Base-by-base conservation (phyloP, 2,113 vertebrate genomes). In the Heloderma charlesbogerti region DNA sequence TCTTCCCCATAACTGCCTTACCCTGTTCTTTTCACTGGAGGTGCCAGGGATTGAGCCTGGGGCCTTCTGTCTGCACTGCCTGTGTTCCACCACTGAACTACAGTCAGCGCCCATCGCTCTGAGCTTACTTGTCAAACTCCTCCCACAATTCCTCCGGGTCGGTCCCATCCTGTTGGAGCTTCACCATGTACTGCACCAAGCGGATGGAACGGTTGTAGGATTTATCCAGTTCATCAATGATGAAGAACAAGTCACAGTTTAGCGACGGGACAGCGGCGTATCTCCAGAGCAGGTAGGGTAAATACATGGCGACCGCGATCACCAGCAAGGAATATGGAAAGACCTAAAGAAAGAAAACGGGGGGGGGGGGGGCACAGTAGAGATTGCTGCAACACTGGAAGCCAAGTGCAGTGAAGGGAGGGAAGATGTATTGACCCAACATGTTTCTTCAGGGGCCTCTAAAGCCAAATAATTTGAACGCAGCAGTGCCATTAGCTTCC, bases 161-260 rank as follows among this genome's bases (percentile, higher is more conserved):
- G 0, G 97, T 92, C 0, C 98, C 98, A 87, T 89, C 98, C 92
- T 98, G 97, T 48, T 97, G 97, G 78, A 98, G 97, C 75, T 99
- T 98, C 95, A 99, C 86, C 94, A 99, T 98, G 97, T 96, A 98
- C 94, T 99, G 99, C 40, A 99, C 99, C 95, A 99, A 88, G 83
- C 98, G 98, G 84, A 99, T 97, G 0, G 99, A 99, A 77, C 99
- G 99, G 95, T 99, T 99, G 95, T 99, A 99, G 51, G 99, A 99
- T 88, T 99, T 99, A 95, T 99, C 99, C 82, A 99, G 97, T 92
- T 99, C 99, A 0, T 99, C 99, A 2, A 99, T 98, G 95, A 99
- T 97, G 96, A 99, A 99, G 75, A 99, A 97, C 92, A 99, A 97
- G 95, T 99, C 99, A 0, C 97, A 98, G 91, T 96, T 97, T 79